A percentile compares a stretch with the other conserved stretches of the same genome.
Conservation (phyloP, 2,797 vertebrate species). For the Atherinosoma microstoma region DNA sequence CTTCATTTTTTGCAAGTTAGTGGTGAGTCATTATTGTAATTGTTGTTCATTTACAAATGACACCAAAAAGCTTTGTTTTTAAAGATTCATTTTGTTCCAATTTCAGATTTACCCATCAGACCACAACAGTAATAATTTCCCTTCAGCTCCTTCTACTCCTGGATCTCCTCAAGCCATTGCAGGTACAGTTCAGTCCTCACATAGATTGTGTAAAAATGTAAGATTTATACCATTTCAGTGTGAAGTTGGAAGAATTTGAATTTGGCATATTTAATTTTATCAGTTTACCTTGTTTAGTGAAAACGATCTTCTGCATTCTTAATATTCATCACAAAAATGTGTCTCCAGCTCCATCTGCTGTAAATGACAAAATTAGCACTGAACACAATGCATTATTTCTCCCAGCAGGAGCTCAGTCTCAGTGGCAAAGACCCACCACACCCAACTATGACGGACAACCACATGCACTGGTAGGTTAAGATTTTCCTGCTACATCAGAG, state of each 20-base stretch:
- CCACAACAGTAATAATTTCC: conserved; percentile 97
- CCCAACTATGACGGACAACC: conserved; percentile 94
- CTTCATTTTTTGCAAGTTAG: conserved; percentile 43
- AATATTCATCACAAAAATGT: conserved; percentile 21
- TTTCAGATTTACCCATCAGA: conserved; percentile 97
- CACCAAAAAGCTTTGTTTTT: conserved; percentile 22
- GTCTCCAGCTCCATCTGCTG: conserved; percentile 79
- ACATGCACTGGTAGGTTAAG: conserved; percentile 89
- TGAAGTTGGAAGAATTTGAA: neutral
- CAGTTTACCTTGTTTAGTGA: conserved; percentile 19
- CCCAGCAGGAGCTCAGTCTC: conserved; percentile 87
- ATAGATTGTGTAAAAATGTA: neutral
- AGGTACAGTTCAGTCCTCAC: conserved; percentile 78
- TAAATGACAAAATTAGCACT: conserved; percentile 22
- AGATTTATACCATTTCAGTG: neutral
- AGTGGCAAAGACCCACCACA: conserved; percentile 93
- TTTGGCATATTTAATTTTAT: conserved; percentile 6
- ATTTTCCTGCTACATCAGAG: conserved; percentile 16
- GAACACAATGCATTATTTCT: conserved; percentile 37
- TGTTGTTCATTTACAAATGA: neutral
- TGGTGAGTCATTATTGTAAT: conserved; percentile 31
- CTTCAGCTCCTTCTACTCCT: conserved; percentile 94
- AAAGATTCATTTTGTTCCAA: neutral
- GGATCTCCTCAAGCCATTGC: conserved; percentile 95
- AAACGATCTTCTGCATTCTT: conserved; percentile 30